Base-by-base conservation (phyloP, 2,797 vertebrate species). In the Sebastes itinus region DNA sequence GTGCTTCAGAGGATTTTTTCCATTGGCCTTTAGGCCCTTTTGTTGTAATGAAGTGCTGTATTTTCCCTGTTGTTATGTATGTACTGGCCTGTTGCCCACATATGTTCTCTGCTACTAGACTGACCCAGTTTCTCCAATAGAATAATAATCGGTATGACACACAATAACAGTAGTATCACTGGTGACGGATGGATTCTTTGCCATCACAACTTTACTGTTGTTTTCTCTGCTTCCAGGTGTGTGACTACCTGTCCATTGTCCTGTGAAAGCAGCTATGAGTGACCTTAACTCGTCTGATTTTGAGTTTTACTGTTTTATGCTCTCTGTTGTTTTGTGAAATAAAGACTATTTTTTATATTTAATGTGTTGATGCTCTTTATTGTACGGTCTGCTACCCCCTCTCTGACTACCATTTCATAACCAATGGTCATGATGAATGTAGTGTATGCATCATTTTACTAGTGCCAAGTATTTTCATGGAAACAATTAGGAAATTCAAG, bases 201-300 rank as follows among this genome's bases (percentile, higher is more conserved):
- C 3, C 4, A 52, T 49, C 20, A 42, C 16, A 46, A 8, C 2
- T 55, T 52, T 4, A 25, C 7, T 49, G 42, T 35, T 75, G 1
- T 77, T 83, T 72, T 35, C 25, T 85, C 25, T 90, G 3, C 27
- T 88, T 94, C 33, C 85, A 93, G 90, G 88, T 74, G 18, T 96
- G 95, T 85, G 95, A 96, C 85, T 95, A 93, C 85, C 85, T 95
- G 42, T 94, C 95, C 11, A 52, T 95, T 14, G 86, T 96, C 60
- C 81, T 96, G 28, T 96, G 82, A 95, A 55, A 1, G 30, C 52
- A 0, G 2, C 7, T n/a, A 58, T 14, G 42, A 76, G 14, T 55
- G 30, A n/a, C 35, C 35, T 30, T n/a, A 1, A 16, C 42, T 64
- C 1, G 0, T 61, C 52, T 63, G 6, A 78, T 35, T 77, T 62